These are phyloP conservation scores for Lepus americanus DNA, from an alignment of 2,113 vertebrate species.

Conservation along the genomic window DNA sequence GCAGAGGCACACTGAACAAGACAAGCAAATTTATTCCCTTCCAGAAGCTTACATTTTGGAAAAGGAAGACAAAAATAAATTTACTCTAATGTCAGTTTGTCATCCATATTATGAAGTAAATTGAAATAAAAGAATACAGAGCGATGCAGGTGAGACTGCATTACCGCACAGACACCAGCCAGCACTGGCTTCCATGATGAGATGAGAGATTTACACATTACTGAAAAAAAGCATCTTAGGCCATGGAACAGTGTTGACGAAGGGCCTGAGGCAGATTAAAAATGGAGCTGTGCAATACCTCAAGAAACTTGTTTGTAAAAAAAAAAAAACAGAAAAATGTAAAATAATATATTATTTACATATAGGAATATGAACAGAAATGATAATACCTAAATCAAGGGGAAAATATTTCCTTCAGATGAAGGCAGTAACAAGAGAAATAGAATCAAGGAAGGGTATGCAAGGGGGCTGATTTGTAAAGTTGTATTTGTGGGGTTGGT, in stretches of 20 bases:
- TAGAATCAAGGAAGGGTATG: not conserved
- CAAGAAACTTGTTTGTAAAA: not conserved
- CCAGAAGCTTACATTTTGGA: not conserved
- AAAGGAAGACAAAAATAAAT: not conserved
- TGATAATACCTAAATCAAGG: conserved; percentile 25
- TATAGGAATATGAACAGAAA: not conserved
- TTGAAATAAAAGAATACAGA: not conserved
- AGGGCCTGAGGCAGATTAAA: not conserved
- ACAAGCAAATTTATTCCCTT: conserved; percentile 22
- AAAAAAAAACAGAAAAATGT: not conserved
- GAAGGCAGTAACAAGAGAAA: not conserved
- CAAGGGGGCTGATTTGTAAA: not conserved
- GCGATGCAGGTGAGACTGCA: not conserved
- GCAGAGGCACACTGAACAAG: not conserved
- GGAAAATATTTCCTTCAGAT: conserved; percentile 1
- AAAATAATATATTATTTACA: conserved; percentile 12
- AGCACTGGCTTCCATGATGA: not conserved
- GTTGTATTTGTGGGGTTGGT: not conserved
- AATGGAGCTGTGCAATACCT: not conserved
- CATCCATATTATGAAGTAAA: not conserved
- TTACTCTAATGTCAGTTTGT: not conserved
- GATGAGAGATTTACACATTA: not conserved
- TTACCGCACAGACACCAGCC: conserved; percentile 11
- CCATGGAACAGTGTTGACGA: not conserved
- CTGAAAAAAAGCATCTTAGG: conserved; percentile 8